Conservation (phyloP, 2,113 vertebrate species). For the Recurvirostra avosetta region DNA sequence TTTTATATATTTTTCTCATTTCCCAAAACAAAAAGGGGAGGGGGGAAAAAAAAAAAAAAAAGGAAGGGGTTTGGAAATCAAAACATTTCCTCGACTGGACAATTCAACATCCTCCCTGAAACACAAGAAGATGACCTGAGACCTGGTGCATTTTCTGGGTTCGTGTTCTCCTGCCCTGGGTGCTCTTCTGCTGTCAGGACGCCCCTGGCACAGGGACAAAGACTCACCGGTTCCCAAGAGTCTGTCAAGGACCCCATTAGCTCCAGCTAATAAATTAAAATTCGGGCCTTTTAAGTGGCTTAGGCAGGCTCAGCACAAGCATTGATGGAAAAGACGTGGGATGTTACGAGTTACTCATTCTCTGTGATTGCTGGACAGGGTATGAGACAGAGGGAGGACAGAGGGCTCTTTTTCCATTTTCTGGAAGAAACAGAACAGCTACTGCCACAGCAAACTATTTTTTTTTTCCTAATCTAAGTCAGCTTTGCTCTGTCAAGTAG, state of each 20-base stretch:
- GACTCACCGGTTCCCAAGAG: background rate
- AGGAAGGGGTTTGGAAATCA: background rate
- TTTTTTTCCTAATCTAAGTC: background rate
- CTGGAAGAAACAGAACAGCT: background rate
- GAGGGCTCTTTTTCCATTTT: background rate
- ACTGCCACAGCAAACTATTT: background rate
- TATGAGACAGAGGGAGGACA: background rate
- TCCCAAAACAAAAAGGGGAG: slow-evolving; percentile 2
- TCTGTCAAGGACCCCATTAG: background rate
- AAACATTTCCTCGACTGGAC: background rate
- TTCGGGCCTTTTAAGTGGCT: background rate
- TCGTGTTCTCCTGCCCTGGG: accelerated
- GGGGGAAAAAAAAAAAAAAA: accelerated
- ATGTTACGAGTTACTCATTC: background rate
- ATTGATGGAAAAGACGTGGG: background rate
- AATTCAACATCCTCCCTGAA: background rate
- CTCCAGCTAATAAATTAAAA: background rate
- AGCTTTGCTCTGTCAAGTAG: background rate
- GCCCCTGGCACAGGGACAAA: background rate
- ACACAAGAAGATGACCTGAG: background rate
- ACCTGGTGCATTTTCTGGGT: background rate
- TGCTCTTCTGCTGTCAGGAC: background rate
- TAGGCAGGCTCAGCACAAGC: background rate
- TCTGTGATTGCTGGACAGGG: background rate
- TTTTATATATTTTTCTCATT: slow-evolving; percentile 59